Evolutionary conservation across 2,888 invertebrate species (phyloP).

Genomic region (Mythimna impura): DNA sequence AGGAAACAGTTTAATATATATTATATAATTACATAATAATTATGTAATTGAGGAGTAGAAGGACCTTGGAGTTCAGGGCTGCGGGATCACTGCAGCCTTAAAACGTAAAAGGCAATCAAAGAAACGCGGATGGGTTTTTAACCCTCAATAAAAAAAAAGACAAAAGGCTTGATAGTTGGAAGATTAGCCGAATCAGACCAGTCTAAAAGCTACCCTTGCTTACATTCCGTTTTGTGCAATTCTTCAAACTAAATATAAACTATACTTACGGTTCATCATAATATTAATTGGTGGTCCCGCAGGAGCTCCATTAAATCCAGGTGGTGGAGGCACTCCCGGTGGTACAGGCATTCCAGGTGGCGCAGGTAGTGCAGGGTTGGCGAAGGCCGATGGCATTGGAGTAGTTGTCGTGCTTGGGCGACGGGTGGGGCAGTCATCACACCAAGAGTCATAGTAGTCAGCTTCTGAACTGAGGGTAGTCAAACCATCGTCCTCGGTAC

Average conservation of each 20-base stretch:
- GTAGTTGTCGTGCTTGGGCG: conserved; percentile 55
- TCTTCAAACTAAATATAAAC: background rate
- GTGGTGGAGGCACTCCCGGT: background rate
- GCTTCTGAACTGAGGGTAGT: conserved; percentile 55
- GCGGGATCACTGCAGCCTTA: no score
- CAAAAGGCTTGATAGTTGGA: no score
- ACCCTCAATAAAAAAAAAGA: no score
- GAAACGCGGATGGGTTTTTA: no score
- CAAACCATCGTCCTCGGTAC: conserved; percentile 69
- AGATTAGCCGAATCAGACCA: no score
- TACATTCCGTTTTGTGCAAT: background rate
- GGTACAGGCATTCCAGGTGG: background rate
- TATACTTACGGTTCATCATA: conserved; percentile 39
- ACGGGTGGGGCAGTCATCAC: conserved; percentile 29
- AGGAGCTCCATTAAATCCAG: conserved; percentile 7
- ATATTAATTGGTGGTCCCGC: conserved; percentile 21
- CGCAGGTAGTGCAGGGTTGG: conserved; percentile 15
- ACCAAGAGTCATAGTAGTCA: conserved; percentile 41
- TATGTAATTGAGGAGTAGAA: no score
- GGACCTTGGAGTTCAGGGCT: no score
- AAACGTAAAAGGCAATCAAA: no score
- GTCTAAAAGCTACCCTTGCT: background rate
- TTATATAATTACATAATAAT: no score
- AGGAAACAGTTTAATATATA: no score
- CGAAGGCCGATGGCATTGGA: conserved; percentile 16